These are phyloP conservation scores for Xerus rutilus DNA, from an alignment of 2,797 vertebrate genomes.

Conservation along the genomic window DNA sequence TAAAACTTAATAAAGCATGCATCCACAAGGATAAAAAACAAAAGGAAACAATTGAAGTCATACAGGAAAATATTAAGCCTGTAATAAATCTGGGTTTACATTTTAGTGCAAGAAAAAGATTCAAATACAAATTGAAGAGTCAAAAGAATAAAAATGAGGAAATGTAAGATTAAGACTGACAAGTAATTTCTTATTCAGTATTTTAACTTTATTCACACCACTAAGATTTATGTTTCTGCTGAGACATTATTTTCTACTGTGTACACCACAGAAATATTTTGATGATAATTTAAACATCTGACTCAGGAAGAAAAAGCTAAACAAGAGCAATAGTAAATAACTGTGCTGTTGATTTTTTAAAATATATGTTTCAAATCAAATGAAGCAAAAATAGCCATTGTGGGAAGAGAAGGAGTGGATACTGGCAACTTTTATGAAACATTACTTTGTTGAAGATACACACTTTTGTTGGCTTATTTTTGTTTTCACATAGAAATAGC, in stretches of 20 bases:
- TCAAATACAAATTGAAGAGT: background rate
- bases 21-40: background rate
- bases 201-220: background rate
- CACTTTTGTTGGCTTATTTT: background rate
- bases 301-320: background rate
- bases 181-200: background rate
- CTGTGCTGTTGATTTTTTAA: background rate
- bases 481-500: background rate
- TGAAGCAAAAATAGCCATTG: constrained; percentile 11
- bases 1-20: background rate
- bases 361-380: background rate
- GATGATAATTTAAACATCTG: background rate
- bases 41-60: background rate
- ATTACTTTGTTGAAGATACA: background rate
- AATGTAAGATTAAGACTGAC: constrained; percentile 2
- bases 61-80: background rate
- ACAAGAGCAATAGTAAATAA: background rate
- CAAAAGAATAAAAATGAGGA: background rate
- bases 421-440: background rate
- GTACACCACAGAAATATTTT: background rate
- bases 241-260: background rate
- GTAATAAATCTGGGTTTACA: background rate
- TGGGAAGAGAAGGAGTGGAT: background rate
- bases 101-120: background rate
- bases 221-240: background rate